Conservation (phyloP, 2,888 invertebrate genomes). For the Nemoura dubitans region DNA sequence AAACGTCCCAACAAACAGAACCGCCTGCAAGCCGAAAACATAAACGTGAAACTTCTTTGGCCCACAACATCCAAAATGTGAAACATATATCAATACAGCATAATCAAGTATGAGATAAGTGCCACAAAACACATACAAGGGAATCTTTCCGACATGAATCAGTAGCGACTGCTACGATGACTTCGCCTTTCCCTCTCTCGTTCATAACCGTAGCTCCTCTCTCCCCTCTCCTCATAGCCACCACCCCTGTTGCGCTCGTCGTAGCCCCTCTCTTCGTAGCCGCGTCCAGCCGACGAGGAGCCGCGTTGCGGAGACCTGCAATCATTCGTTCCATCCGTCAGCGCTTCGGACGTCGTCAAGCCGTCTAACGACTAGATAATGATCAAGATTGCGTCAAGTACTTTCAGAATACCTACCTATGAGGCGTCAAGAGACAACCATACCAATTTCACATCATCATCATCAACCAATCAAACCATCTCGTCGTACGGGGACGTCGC, state of each 20-base stretch:
- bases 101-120: not conserved
- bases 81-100: not conserved
- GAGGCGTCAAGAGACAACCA: not conserved
- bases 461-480: slow-evolving; percentile 28
- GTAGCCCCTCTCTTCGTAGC: not conserved
- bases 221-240: not conserved
- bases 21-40: not conserved
- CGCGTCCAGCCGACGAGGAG: not conserved
- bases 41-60: not conserved
- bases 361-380: not conserved
- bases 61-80: not conserved
- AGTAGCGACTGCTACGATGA: not conserved
- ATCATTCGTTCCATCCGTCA: not conserved
- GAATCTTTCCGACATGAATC: not conserved
- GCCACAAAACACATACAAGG: not conserved
- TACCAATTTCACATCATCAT: slow-evolving; percentile 15
- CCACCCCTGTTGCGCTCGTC: not conserved
- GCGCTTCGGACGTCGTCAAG: not conserved
- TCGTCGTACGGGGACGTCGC: not conserved
- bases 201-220: not conserved
- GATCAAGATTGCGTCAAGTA: not conserved
- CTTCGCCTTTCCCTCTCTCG: not conserved
- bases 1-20: not conserved
- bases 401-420: not conserved
- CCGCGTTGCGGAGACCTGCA: not conserved